These are phyloP conservation scores for Euwallacea similis DNA, from an alignment of 1,140 invertebrate genomes.

Conservation along the genomic window DNA sequence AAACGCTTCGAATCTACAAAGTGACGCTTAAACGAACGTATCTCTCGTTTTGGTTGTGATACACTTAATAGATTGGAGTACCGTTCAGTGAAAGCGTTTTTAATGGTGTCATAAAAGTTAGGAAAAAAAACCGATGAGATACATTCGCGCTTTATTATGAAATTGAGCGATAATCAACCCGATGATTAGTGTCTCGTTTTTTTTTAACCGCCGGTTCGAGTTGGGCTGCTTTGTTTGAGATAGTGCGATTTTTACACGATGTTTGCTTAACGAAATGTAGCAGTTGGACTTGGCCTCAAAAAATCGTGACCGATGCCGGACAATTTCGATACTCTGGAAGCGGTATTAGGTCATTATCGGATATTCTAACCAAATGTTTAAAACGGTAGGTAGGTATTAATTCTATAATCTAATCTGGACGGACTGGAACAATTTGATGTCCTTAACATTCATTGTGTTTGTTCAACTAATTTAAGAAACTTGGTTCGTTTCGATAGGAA, in stretches of 20 bases:
- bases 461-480: no score
- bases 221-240: background rate
- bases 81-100: no score
- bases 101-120: no score
- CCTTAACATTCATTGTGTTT: no score
- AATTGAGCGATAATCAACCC: no score
- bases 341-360: conserved; percentile 4
- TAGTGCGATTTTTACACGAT: conserved; percentile 1
- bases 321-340: background rate
- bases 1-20: conserved; percentile 12
- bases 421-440: no score
- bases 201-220: no score
- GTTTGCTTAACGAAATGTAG: background rate
- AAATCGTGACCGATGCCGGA: background rate
- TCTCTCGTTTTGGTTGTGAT: background rate
- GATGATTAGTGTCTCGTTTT: no score
- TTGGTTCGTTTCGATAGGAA: no score
- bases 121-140: no score
- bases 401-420: background rate
- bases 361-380: conserved; percentile 17
- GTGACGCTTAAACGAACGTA: conserved; percentile 20
- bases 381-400: conserved; percentile 18
- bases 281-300: no score
- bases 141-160: no score
- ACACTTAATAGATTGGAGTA: background rate